Evolutionary conservation across 2,113 vertebrate species (phyloP).

Genomic region (Apaloderma vittatum): DNA sequence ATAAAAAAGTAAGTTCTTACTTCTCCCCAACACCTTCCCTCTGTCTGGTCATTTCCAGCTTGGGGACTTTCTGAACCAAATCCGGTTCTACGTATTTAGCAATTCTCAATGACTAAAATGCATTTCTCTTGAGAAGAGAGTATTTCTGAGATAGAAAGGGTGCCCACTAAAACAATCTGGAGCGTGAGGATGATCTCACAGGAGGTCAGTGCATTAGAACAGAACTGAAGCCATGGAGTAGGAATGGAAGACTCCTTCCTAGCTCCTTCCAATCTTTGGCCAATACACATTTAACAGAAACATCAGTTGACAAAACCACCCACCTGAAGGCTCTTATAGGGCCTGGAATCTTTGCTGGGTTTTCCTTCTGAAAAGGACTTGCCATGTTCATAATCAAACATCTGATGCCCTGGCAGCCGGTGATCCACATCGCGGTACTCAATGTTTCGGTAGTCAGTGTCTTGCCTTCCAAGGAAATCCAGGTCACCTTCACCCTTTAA

Average conservation of each 20-base stretch:
- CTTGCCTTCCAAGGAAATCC: conserved; percentile 86
- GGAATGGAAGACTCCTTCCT: neutral
- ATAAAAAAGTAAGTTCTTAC: neutral
- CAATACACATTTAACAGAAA: neutral
- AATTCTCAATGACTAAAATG: neutral
- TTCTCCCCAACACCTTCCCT: neutral
- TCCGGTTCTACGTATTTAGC: neutral
- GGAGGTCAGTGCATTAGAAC: neutral
- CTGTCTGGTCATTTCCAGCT: neutral
- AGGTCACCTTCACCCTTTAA: conserved; percentile 79
- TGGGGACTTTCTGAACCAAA: neutral
- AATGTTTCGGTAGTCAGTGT: conserved; percentile 88
- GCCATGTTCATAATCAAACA: conserved; percentile 87
- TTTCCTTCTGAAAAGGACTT: conserved; percentile 84
- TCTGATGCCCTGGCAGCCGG: conserved; percentile 84
- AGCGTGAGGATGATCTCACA: neutral
- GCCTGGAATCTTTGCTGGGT: conserved; percentile 80
- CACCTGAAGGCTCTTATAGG: conserved; percentile 81
- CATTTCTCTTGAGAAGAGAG: neutral
- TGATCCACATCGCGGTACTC: conserved; percentile 97
- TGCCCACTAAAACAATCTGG: neutral
- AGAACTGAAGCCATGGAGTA: neutral
- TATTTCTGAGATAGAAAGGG: neutral
- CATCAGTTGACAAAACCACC: neutral
- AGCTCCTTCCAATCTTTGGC: neutral